Percentiles rank a stretch among this genome's conserved stretches.
Evolutionary conservation across 1,140 invertebrate genomes (phyloP).

Genomic region (Drosophila dunni): DNA sequence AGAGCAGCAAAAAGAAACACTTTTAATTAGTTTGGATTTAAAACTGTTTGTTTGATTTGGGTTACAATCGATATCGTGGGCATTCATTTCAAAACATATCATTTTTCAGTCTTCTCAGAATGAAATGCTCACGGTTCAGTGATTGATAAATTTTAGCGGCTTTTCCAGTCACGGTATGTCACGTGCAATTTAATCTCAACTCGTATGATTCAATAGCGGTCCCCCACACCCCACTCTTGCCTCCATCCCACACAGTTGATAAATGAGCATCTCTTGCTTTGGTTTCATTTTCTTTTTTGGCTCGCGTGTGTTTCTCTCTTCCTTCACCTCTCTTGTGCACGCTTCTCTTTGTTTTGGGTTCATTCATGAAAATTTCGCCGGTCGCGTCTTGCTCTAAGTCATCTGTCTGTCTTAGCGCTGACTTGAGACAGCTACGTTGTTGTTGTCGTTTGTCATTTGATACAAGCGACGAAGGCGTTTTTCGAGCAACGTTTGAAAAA

Average conservation of each 20-base stretch:
- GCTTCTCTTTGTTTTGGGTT: constrained; percentile 57
- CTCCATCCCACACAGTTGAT: constrained; percentile 25
- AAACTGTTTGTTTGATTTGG: constrained; percentile 49
- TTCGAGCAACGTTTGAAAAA: constrained; percentile 63
- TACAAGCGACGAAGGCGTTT: constrained; percentile 69
- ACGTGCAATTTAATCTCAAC: constrained; percentile 73
- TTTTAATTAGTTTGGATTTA: neutral
- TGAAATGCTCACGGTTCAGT: constrained; percentile 18
- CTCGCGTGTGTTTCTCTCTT: constrained; percentile 8
- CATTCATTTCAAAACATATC: constrained; percentile 48
- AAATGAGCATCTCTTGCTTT: constrained; percentile 33
- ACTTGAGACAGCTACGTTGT: constrained; percentile 33
- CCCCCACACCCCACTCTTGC: neutral
- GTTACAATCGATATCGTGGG: constrained; percentile 36
- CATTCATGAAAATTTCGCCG: constrained; percentile 65
- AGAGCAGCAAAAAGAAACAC: neutral
- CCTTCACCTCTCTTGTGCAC: neutral
- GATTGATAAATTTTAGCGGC: constrained; percentile 49
- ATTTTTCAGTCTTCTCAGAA: constrained; percentile 52
- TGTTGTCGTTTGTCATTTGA: constrained; percentile 75
- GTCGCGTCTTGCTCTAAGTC: constrained; percentile 38
- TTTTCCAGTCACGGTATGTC: constrained; percentile 54
- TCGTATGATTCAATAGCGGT: constrained; percentile 57
- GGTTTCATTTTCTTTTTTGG: neutral
- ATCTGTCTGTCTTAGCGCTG: constrained; percentile 66